Percentiles rank a stretch among this genome's conserved stretches.
Evolutionary conservation across 2,888 invertebrate genomes (phyloP).

Genomic region (Melikaiella ostensackeni): DNA sequence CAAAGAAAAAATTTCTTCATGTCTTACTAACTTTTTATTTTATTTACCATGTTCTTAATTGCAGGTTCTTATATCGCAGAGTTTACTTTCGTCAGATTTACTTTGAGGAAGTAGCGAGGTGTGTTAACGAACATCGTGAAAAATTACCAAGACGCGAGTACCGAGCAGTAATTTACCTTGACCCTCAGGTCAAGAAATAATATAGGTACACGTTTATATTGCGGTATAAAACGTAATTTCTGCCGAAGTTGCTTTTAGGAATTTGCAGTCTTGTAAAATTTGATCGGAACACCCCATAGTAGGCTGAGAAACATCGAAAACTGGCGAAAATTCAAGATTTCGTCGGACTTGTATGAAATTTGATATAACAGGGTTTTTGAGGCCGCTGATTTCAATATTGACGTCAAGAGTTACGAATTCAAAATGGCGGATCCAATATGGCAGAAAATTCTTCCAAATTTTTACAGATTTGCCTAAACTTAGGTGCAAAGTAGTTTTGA

Average conservation of each 20-base stretch:
- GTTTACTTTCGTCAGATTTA: background rate
- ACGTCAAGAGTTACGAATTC: too few species aligned
- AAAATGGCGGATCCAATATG: too few species aligned
- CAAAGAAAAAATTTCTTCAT: background rate
- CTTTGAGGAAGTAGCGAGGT: conserved; percentile 13
- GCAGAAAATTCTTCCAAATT: too few species aligned
- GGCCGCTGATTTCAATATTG: too few species aligned
- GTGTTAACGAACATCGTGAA: background rate
- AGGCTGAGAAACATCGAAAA: too few species aligned
- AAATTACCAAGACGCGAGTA: background rate
- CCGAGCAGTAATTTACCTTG: background rate
- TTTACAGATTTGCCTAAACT: too few species aligned
- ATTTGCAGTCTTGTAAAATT: conserved; percentile 8
- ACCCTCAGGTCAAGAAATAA: background rate
- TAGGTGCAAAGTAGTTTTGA: too few species aligned
- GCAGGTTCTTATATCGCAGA: background rate
- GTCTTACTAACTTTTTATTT: background rate
- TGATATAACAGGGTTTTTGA: too few species aligned
- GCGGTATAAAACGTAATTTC: background rate
- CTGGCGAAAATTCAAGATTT: too few species aligned
- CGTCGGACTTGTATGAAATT: too few species aligned
- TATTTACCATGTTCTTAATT: background rate
- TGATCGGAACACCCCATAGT: background rate
- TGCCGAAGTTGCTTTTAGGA: background rate
- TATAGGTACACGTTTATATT: background rate